Percentiles rank a stretch among this genome's conserved stretches.
Evolutionary conservation across 2,113 vertebrate genomes (phyloP).

Genomic region (Bungarus multicinctus): DNA sequence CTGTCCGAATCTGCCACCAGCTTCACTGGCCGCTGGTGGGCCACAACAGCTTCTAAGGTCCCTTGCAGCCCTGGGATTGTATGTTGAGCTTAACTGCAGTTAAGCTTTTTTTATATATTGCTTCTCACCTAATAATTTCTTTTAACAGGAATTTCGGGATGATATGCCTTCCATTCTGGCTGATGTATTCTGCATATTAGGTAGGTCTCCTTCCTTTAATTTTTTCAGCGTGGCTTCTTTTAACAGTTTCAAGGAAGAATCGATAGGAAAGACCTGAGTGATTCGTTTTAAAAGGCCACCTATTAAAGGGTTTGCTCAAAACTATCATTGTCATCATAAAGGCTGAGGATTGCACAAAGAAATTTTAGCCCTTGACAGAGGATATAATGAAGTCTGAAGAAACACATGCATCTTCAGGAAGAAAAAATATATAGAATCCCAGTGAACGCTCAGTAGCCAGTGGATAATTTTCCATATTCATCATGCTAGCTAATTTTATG

Average conservation of each 20-base stretch:
- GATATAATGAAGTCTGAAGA: background rate
- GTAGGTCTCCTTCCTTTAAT: constrained; percentile 62
- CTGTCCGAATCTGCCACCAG: too few relatives aligned
- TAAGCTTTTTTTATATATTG: background rate
- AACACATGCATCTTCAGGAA: background rate
- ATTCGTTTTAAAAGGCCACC: background rate
- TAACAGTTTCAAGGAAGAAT: background rate
- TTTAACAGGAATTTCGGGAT: constrained; percentile 85
- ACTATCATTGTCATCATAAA: background rate
- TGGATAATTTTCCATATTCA: background rate
- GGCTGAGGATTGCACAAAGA: background rate
- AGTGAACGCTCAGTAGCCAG: background rate
- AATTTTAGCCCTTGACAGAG: background rate
- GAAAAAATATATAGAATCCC: too few relatives aligned
- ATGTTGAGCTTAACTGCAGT: background rate
- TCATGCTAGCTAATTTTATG: background rate
- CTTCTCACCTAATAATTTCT: constrained; percentile 21
- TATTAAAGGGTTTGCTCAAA: background rate
- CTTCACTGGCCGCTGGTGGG: too few relatives aligned
- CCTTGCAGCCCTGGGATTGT: background rate
- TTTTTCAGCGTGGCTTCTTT: background rate
- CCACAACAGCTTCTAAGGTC: background rate
- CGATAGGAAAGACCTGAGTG: background rate
- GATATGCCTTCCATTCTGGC: constrained; percentile 97
- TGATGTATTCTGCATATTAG: constrained; percentile 97